phyloP scores from a whole-genome alignment of 1,140 invertebrate genomes.

The Ephestia elutella region DNA sequence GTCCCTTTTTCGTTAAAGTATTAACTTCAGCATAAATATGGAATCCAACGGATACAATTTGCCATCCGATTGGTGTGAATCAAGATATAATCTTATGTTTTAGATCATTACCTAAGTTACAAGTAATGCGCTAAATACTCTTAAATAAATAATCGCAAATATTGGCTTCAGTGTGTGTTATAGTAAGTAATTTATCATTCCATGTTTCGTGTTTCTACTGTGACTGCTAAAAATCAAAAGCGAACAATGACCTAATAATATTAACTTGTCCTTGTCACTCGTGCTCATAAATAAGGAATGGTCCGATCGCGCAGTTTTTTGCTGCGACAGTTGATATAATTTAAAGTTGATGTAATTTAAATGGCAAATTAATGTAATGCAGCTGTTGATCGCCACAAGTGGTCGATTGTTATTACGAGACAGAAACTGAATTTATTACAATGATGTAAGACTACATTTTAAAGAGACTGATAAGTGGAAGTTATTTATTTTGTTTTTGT shows the following conservation, averaged over 20 bases:
- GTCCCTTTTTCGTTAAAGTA: not conserved
- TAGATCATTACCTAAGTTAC: conserved; percentile 12
- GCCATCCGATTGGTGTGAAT: not conserved
- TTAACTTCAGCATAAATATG: conserved; percentile 20
- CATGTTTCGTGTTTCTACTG: conserved; percentile 26
- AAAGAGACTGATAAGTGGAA: conserved; percentile 70
- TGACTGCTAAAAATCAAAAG: not conserved
- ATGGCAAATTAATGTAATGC: not conserved
- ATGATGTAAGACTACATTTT: conserved; percentile 68
- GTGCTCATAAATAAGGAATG: not conserved
- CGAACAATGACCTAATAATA: not conserved
- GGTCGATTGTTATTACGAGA: not conserved
- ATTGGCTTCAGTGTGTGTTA: conserved; percentile 43
- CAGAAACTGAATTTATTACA: conserved; percentile 42
- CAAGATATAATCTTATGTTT: conserved; percentile 1
- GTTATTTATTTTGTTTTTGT: conserved; percentile 67
- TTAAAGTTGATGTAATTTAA: no score
- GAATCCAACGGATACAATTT: not conserved
- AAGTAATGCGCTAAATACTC: conserved; percentile 45
- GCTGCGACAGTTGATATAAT: not conserved
- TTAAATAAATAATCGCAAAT: conserved; percentile 26
- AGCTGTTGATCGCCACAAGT: no score
- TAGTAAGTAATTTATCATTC: conserved; percentile 52
- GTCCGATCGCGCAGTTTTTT: not conserved
- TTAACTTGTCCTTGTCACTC: not conserved